Evolutionary conservation across 2,888 invertebrate genomes (phyloP).

Genomic region (Tuta absoluta): DNA sequence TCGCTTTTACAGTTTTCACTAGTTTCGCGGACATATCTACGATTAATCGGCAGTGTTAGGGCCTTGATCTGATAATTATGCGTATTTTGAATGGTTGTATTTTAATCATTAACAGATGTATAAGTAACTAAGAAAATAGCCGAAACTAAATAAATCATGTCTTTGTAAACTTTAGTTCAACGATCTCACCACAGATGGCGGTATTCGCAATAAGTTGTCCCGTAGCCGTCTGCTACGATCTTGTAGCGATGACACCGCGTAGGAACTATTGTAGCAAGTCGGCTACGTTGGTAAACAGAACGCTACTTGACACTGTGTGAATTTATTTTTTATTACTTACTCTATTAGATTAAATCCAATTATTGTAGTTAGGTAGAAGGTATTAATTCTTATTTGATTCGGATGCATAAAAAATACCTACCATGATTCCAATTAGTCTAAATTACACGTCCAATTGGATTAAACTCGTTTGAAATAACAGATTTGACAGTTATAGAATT

Average conservation of each 20-base stretch:
- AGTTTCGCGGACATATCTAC: background rate
- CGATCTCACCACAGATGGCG: slow-evolving; percentile 36
- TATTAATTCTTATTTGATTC: background rate
- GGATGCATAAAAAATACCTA: background rate
- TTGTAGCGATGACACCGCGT: background rate
- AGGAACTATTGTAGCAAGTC: background rate
- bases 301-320: background rate
- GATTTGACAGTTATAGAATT: slow-evolving; percentile 19
- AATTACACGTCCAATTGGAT: background rate
- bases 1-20: slow-evolving; percentile 39
- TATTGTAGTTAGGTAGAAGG: background rate
- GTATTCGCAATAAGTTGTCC: background rate
- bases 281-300: too few relatives aligned
- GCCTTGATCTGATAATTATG: background rate
- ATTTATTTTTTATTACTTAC: too few relatives aligned
- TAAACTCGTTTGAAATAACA: background rate
- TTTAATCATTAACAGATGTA: too few relatives aligned
- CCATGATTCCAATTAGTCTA: background rate
- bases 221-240: background rate
- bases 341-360: background rate
- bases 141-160: background rate
- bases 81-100: too few relatives aligned
- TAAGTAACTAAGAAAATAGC: too few relatives aligned
- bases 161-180: background rate
- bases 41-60: background rate